These are phyloP conservation scores for Ctenosaura bakeri DNA, from an alignment of 2,797 vertebrate genomes.

Conservation along the genomic window DNA sequence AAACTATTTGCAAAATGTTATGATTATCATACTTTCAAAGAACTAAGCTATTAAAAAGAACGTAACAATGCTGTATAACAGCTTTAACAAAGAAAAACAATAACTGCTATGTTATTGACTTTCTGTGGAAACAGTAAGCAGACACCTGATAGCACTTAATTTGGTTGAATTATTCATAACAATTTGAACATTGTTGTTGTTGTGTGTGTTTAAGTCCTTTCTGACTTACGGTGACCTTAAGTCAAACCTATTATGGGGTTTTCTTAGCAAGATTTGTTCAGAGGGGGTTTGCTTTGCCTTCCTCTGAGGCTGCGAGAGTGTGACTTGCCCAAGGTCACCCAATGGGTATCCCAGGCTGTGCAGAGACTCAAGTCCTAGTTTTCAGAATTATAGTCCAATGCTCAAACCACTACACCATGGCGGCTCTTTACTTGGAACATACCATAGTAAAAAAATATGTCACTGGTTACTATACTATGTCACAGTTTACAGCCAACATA, in stretches of 20 bases:
- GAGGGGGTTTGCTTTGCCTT: no score
- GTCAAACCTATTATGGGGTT: no score
- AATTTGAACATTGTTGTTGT: not conserved
- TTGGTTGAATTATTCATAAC: not conserved
- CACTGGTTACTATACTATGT: not conserved
- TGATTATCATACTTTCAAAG: conserved; percentile 40
- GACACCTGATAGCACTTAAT: not conserved
- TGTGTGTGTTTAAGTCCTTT: no score
- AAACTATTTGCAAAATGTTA: not conserved
- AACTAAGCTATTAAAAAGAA: conserved; percentile 17
- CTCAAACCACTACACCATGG: not conserved
- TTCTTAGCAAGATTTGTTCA: no score
- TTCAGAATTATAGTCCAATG: no score
- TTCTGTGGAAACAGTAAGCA: not conserved
- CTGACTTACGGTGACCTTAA: no score
- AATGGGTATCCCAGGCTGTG: no score
- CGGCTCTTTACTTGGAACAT: not conserved
- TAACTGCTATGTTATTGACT: not conserved
- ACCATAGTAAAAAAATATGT: conserved; percentile 12
- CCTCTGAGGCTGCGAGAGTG: no score
- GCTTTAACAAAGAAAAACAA: conserved; percentile 10
- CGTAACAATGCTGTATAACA: not conserved
- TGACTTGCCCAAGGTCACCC: no score
- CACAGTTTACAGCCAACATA: not conserved
- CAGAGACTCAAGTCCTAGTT: no score